Evolutionary conservation across 2,797 vertebrate genomes (phyloP).

Genomic region (Chelon labrosus): DNA sequence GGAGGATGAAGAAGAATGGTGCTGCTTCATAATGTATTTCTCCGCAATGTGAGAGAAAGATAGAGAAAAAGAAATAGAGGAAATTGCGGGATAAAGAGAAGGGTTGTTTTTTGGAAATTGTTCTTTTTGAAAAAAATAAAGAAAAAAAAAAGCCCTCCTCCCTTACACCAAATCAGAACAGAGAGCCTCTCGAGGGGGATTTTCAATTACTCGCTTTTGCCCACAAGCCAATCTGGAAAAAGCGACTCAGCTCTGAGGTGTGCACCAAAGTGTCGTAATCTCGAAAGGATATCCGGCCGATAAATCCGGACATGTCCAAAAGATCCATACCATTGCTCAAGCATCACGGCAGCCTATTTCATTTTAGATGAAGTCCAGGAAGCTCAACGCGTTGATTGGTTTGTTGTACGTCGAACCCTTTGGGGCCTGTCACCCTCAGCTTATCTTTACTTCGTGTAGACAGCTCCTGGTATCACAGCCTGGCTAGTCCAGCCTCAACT

Average conservation of each 20-base stretch:
- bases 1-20: slow-evolving; percentile 73
- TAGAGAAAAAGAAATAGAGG: slow-evolving; percentile 28
- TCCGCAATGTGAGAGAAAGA: slow-evolving; percentile 59
- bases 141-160: slow-evolving; percentile 31
- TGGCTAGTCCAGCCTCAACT: slow-evolving; percentile 44
- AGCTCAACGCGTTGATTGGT: slow-evolving; percentile 59
- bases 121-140: slow-evolving; percentile 36
- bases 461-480: slow-evolving; percentile 13
- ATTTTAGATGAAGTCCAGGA: slow-evolving; percentile 53
- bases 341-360: slow-evolving; percentile 71
- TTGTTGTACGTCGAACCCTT: slow-evolving; percentile 47
- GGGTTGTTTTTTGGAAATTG: slow-evolving; percentile 31
- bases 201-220: slow-evolving; percentile 79
- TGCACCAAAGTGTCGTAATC: slow-evolving; percentile 67
- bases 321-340: slow-evolving; percentile 66
- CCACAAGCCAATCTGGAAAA: slow-evolving; percentile 68
- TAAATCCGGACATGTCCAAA: slow-evolving; percentile 72
- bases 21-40: slow-evolving; percentile 77
- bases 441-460: slow-evolving; percentile 37
- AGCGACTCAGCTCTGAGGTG: slow-evolving; percentile 61
- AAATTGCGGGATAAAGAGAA: slow-evolving; percentile 28
- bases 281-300: slow-evolving; percentile 72
- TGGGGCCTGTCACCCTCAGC: slow-evolving; percentile 26
- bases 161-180: slow-evolving; percentile 57
- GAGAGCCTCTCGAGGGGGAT: slow-evolving; percentile 44